Conservation (phyloP, 2,113 vertebrate species). For the Cryptomyrus ogoouensis region DNA sequence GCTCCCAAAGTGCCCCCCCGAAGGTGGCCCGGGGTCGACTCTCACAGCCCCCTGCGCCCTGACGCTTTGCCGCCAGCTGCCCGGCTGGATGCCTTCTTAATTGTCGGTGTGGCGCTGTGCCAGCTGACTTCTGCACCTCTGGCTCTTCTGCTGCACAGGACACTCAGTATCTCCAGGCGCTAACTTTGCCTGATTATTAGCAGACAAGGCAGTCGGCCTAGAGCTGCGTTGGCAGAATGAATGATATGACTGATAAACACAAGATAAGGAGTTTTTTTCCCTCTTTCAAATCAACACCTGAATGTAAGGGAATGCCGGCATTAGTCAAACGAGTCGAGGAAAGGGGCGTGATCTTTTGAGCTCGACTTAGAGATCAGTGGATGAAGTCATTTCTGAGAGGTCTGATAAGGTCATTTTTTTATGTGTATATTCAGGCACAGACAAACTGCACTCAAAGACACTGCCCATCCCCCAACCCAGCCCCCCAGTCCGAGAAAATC, state of each 20-base stretch:
- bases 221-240: background rate
- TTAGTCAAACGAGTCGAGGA: background rate
- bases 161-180: background rate
- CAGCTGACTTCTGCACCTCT: constrained; percentile 20
- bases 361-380: background rate
- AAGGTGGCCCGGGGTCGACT: background rate
- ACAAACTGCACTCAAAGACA: background rate
- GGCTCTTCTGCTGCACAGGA: background rate
- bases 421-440: background rate
- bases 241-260: background rate
- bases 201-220: background rate
- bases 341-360: background rate
- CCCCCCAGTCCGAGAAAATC: background rate
- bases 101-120: constrained; percentile 28
- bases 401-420: background rate
- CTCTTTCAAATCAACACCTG: background rate
- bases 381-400: background rate
- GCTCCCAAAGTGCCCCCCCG: background rate
- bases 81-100: constrained; percentile 34
- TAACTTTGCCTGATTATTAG: background rate
- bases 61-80: background rate
- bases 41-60: constrained; percentile 10
- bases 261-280: background rate
- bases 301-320: background rate
- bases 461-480: background rate